Base-by-base conservation (phyloP, 2,797 vertebrate species). In the Dermochelys coriacea region DNA sequence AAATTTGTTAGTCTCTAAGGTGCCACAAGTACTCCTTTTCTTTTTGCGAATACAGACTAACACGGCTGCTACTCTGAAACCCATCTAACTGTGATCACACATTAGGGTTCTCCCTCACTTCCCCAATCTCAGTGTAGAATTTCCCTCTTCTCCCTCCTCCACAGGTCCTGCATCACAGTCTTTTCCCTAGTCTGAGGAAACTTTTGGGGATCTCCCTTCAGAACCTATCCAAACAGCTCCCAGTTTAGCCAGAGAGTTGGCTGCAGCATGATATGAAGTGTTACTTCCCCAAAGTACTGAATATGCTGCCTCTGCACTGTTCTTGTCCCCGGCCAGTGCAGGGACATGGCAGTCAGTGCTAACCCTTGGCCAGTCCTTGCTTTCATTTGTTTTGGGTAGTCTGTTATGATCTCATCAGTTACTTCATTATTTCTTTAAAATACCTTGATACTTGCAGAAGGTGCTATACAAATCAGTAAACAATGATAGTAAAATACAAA, bases 231-330 rank as follows among this genome's bases (percentile, higher is more conserved):
- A 14, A 87, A 82, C 16, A 51, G 16, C 15, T 77, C 79, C 41
- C 80, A 86, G 84, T 82, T 83, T 82, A 68, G 82, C 61, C 34
- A 37, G 61, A 68, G n/a, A 5, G 16, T 68, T 37, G 84, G 10
- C 59, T 14, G 16, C 34, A 85, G 71, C 71, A 83, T 37, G 37
- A 25, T 61, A 55, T 51, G 21, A 87, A 88, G 77, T 41, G 12
- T 57, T 47, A 83, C 57, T 25, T 90, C 68, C 80, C 84, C 86
- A 71, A 90, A 79, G 54, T 47, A 86, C 14, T 2, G 10, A 84
- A 12, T 3, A 0, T 81, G 2, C 0, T 0, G 29, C 31, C 81
- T 10, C 88, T 71, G 47, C 78, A 3, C 2, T 2, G 3, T 0
- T 68, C 61, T 68, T 81, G 25, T 41, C 82, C 34, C 29, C 84